Conservation (phyloP, 2,797 vertebrate genomes). For the Lerista edwardsae region DNA sequence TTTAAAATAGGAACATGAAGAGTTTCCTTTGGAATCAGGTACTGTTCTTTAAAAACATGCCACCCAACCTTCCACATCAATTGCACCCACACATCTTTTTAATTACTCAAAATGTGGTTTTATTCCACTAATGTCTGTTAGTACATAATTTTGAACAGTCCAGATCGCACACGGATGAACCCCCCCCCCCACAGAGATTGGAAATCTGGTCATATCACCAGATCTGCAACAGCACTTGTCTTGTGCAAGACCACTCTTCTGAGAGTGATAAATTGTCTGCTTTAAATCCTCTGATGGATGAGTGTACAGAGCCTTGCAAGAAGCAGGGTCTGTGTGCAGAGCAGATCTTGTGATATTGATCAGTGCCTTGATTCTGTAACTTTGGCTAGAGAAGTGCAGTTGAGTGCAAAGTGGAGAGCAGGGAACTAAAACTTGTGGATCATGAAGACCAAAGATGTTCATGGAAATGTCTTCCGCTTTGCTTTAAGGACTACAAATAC, state of each 20-base stretch:
- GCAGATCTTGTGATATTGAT: slow-evolving; percentile 79
- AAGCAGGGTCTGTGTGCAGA: slow-evolving; percentile 49
- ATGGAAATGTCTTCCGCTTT: slow-evolving; percentile 37
- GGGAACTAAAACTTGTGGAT: slow-evolving; percentile 54
- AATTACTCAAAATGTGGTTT: slow-evolving; percentile 36
- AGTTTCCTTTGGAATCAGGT: slow-evolving; percentile 88
- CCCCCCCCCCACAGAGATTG: slow-evolving; percentile 90
- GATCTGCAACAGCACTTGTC: slow-evolving; percentile 76
- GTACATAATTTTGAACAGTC: slow-evolving; percentile 63
- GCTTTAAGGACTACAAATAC: slow-evolving; percentile 58
- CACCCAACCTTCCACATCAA: slow-evolving; percentile 20
- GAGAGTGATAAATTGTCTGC: slow-evolving; percentile 15
- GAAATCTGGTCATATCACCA: slow-evolving; percentile 92
- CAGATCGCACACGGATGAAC: slow-evolving; percentile 62
- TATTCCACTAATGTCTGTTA: slow-evolving; percentile 25
- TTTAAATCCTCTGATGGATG: slow-evolving; percentile 37
- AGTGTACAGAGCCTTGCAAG: slow-evolving; percentile 9
- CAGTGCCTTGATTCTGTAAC: slow-evolving; percentile 42
- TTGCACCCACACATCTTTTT: slow-evolving; percentile 50
- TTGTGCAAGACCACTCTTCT: slow-evolving; percentile 15
- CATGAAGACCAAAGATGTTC: slow-evolving; percentile 68
- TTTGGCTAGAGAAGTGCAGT: slow-evolving; percentile 54
- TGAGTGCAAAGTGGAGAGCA: slow-evolving; percentile 48
- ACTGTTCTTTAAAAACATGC: slow-evolving; percentile 77
- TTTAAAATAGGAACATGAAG: slow-evolving; percentile 76